phyloP scores from a whole-genome alignment of 2,797 vertebrate genomes.

The Erethizon dorsatum region DNA sequence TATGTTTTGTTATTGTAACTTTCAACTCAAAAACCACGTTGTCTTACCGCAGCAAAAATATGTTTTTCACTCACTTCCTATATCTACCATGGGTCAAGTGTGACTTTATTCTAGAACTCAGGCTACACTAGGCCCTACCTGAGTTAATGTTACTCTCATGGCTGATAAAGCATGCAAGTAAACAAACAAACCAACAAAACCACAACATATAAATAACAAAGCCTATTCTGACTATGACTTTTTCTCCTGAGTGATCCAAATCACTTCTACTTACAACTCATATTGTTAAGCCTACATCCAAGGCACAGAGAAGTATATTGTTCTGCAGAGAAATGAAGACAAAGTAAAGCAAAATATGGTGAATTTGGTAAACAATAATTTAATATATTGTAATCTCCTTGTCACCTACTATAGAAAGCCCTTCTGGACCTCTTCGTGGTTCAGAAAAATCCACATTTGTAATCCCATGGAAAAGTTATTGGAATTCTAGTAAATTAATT shows the following conservation, averaged over 20 bases:
- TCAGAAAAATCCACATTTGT: too few relatives aligned
- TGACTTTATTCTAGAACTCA: not conserved
- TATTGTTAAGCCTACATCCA: constrained; percentile 1
- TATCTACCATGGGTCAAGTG: not conserved
- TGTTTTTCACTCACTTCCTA: constrained; percentile 30
- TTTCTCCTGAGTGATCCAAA: not conserved
- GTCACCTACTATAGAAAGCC: not conserved
- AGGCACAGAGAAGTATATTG: not conserved
- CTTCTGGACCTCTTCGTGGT: too few relatives aligned
- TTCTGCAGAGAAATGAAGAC: not conserved
- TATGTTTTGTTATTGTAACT: not conserved
- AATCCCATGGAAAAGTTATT: too few relatives aligned
- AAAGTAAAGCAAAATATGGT: not conserved
- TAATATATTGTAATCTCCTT: not conserved
- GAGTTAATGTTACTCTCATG: not conserved
- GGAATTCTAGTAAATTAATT: too few relatives aligned
- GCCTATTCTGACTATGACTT: not conserved
- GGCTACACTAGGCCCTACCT: too few relatives aligned
- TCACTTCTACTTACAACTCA: constrained; percentile 41
- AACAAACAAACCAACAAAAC: not conserved
- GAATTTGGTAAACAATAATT: not conserved
- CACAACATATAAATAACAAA: not conserved
- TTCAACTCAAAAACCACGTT: constrained; percentile 11
- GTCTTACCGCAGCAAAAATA: not conserved
- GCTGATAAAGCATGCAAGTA: not conserved